These are phyloP conservation scores for Catonia carolina DNA, from an alignment of 2,888 invertebrate species.

Conservation along the genomic window DNA sequence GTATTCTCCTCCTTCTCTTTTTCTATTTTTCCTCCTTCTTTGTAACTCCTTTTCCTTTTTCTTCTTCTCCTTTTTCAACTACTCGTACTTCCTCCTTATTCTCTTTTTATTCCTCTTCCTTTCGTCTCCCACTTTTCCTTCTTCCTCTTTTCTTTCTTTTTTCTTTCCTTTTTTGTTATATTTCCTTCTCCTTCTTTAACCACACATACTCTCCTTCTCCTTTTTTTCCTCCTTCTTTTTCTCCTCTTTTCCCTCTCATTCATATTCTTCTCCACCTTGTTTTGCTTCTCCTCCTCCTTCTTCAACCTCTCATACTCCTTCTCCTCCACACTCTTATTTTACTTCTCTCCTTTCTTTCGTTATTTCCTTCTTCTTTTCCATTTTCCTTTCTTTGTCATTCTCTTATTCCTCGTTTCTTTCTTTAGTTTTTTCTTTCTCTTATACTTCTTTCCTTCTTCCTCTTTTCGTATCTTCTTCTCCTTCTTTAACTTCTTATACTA, in stretches of 20 bases:
- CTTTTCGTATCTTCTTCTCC: not conserved
- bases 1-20: too few species aligned
- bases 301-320: too few species aligned
- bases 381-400: constrained; percentile 10
- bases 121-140: constrained; percentile 29
- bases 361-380: constrained; percentile 7
- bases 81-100: constrained; percentile 26
- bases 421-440: not conserved
- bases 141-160: constrained; percentile 28
- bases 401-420: constrained; percentile 28
- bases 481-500: not conserved
- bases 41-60: too few species aligned
- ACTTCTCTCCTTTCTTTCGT: not conserved
- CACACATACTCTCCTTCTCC: constrained; percentile 24
- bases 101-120: too few species aligned
- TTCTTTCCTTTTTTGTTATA: constrained; percentile 2
- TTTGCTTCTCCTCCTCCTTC: constrained; percentile 33
- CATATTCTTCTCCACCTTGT: constrained; percentile 24
- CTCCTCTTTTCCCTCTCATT: constrained; percentile 9
- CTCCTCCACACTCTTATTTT: not conserved
- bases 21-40: too few species aligned
- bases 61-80: constrained; percentile 24
- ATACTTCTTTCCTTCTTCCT: not conserved
- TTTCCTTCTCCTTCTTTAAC: too few species aligned
- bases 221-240: constrained; percentile 25